Conservation (phyloP, 35 echinoderm and acorn worm genomes). For the Amphiura filiformis region DNA sequence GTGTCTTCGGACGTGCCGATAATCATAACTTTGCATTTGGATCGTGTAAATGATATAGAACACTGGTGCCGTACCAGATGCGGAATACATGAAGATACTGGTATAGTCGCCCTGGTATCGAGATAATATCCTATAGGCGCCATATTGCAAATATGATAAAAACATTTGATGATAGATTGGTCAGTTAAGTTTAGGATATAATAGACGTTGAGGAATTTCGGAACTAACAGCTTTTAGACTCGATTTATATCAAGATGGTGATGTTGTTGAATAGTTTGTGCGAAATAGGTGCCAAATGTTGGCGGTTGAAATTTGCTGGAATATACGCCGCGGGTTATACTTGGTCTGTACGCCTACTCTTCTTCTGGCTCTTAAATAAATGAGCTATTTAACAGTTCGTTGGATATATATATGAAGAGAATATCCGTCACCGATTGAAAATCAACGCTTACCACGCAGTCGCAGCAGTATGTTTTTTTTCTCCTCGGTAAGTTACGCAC, state of each 20-base stretch:
- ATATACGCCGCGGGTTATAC: background rate
- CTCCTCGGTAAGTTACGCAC: background rate
- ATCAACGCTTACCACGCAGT: background rate
- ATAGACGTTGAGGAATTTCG: background rate
- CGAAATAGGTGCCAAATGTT: background rate
- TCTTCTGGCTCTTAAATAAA: background rate
- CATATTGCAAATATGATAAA: slow-evolving; percentile 13
- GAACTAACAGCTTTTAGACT: background rate
- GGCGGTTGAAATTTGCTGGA: background rate
- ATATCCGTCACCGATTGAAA: background rate
- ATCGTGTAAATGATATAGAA: background rate
- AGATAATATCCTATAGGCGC: background rate
- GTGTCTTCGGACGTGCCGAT: background rate
- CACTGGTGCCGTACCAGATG: too few relatives aligned
- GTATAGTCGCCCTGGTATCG: background rate
- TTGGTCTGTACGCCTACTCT: background rate
- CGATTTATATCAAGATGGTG: background rate
- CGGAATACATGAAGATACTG: background rate
- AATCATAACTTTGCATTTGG: background rate
- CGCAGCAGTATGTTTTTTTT: background rate
- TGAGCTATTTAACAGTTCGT: background rate
- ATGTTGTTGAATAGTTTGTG: background rate
- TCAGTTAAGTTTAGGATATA: background rate
- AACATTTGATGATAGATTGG: background rate
- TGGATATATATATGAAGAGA: background rate